Base-by-base conservation (phyloP, 2,888 invertebrate genomes). In the Orchesellides sinensis region DNA sequence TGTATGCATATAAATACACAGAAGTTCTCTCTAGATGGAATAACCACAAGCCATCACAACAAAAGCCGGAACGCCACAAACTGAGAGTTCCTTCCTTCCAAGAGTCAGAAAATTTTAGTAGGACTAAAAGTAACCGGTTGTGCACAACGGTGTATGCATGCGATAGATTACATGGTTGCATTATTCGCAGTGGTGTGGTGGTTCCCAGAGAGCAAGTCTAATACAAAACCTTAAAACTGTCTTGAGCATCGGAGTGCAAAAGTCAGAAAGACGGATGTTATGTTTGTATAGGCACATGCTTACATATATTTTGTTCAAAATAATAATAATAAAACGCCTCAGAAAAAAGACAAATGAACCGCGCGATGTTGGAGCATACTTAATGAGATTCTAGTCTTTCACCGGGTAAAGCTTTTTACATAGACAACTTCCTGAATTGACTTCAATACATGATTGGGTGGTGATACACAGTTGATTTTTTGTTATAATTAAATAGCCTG, bases 11-110 rank as follows among this genome's bases (percentile, higher is more conserved):
- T n/a, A 17, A 25, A 47, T 47, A 21, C 40, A 4, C 17, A n/a
- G 12, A 17, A 12, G 25, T 23, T 45, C 8, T 49, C 2, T 63
- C 19, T 17, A 23, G 52, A 54, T 27, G 47, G 19, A 45, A 63
- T 25, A 63, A 74, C 74, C 74, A 32, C 74, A 74, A 63, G 63
- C 63, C 63, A 74, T 74, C 74, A 74, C 63, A 74, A 74, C 74
- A 74, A 74, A 74, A 74, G 63, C 63, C 74, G 52, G 63, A 74
- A 52, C 45, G 29, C 74, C 74, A 74, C 74, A 74, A 74, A 74
- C 49, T 17, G 47, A 52, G 52, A 25, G 74, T 49, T 74, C 40
- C 52, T 63, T n/a, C 14, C 19, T 8, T 19, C 59, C 47, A 35
- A 72, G 52, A 74, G 63, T 63, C 63, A 74, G 49, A 74, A 61